phyloP scores from a whole-genome alignment of 2,797 vertebrate genomes.

The Galago senegalensis region DNA sequence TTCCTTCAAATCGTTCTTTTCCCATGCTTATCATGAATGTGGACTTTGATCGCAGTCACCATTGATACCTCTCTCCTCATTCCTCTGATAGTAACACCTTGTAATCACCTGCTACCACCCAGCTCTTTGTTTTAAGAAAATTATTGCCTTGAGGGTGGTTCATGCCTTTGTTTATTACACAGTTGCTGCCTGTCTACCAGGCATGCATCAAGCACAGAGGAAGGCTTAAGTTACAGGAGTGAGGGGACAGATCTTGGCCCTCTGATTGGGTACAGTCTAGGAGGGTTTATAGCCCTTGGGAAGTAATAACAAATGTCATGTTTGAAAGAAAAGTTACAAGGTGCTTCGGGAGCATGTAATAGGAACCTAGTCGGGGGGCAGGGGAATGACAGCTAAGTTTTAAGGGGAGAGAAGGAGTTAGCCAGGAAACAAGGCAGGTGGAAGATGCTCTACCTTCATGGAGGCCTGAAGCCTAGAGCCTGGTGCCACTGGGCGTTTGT shows the following conservation, averaged over 20 bases:
- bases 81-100: background rate
- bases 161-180: background rate
- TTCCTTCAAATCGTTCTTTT: background rate
- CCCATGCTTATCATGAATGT: background rate
- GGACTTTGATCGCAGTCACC: background rate
- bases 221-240: background rate
- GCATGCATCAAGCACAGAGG: background rate
- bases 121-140: background rate
- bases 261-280: background rate
- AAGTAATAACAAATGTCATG: background rate
- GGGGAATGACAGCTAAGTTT: background rate
- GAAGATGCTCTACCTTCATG: background rate
- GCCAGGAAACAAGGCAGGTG: background rate
- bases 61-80: background rate
- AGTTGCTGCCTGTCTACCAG: background rate
- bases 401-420: background rate
- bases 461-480: background rate
- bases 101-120: background rate
- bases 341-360: accelerated
- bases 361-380: background rate
- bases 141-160: background rate
- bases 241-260: background rate
- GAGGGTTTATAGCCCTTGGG: background rate
- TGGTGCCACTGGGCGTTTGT: background rate
- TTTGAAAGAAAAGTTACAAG: background rate